A percentile compares a stretch with the other conserved stretches of the same genome.
These are phyloP conservation scores for Clusia tigrina DNA, from an alignment of 2,888 invertebrate species.

Conservation along the genomic window DNA sequence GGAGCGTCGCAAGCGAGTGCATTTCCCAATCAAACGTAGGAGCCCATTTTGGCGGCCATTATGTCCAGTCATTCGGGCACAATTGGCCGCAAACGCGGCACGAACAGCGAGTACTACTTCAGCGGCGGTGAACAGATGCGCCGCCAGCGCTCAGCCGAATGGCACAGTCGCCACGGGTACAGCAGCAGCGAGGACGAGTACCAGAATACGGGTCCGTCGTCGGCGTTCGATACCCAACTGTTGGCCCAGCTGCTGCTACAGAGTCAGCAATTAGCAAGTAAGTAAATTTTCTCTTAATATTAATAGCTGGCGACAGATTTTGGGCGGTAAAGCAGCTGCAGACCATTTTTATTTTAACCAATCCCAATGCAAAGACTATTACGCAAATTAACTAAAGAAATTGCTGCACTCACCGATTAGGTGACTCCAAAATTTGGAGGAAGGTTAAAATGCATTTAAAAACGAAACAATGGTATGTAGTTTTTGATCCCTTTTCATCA, in stretches of 20 bases:
- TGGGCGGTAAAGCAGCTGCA: too few species aligned
- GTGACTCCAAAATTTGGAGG: too few species aligned
- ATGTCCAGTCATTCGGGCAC: conserved; percentile 65
- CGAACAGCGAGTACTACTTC: conserved; percentile 61
- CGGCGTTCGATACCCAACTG: conserved; percentile 68
- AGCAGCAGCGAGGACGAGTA: conserved; percentile 70
- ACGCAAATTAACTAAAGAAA: too few species aligned
- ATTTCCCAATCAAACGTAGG: neutral
- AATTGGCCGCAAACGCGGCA: conserved; percentile 63
- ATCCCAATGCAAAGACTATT: too few species aligned
- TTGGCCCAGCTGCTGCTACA: conserved; percentile 69
- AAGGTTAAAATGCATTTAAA: too few species aligned
- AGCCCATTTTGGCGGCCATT: conserved; percentile 22
- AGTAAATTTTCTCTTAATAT: conserved; percentile 59
- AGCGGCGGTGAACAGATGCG: conserved; percentile 60
- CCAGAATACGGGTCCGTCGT: conserved; percentile 63
- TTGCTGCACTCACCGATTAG: too few species aligned
- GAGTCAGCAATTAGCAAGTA: conserved; percentile 70
- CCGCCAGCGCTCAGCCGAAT: conserved; percentile 69
- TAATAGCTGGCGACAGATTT: too few species aligned
- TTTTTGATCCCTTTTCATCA: too few species aligned
- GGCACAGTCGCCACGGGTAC: conserved; percentile 67
- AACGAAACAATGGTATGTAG: too few species aligned
- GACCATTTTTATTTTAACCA: too few species aligned
- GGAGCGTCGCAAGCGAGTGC: too few species aligned